Evolutionary conservation across 2,888 invertebrate species (phyloP), one percentile per base, ranked within the genome.

Genomic region (Mycalesis mineus): DNA sequence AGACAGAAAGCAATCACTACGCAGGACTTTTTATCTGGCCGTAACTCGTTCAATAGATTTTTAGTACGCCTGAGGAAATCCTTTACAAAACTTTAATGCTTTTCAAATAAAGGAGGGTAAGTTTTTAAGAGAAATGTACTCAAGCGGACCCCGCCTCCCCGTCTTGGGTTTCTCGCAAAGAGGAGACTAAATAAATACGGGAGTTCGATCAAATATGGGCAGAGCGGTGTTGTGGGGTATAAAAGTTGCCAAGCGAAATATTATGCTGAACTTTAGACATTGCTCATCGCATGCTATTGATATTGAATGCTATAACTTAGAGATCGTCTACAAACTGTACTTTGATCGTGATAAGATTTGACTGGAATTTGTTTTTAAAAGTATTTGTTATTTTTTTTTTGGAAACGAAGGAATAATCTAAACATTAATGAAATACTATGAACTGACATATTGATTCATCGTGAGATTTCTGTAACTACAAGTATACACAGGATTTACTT

Each of bases 181-280:
- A 57, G 55, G 49, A 61, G 62, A 77, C 72, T 77, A 73, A 76
- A 69, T 75, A 74, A 78, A 81, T 80, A 78, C 74, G 74, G 72
- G 73, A 74, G 74, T 65, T 63, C 62, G 66, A 72, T 71, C 77
- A 83, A 84, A 85, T 82, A 83, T 76, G 82, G 82, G 82, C 62
- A 64, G 65, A 61, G 59, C 54, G 58, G 54, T 59, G 48, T 57
- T 50, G 59, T 42, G 36, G n/a, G 28, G 49, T 51, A 53, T 45
- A 44, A 29, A 54, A 51, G 28, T 52, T 54, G 55, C 55, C 15
- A 17, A 31, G 47, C 48, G 29, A 48, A 54, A 60, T 55, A 53
- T 54, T 57, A 37, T 31, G 50, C 36, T 49, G 31, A 15, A 28
- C 13, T 50, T 40, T 29, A 50, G 22, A 15, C 11, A 15, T 11